A percentile compares a stretch with the other conserved stretches of the same genome.
phyloP scores from a whole-genome alignment of 2,797 vertebrate genomes.

The Sebastes hubbsi region DNA sequence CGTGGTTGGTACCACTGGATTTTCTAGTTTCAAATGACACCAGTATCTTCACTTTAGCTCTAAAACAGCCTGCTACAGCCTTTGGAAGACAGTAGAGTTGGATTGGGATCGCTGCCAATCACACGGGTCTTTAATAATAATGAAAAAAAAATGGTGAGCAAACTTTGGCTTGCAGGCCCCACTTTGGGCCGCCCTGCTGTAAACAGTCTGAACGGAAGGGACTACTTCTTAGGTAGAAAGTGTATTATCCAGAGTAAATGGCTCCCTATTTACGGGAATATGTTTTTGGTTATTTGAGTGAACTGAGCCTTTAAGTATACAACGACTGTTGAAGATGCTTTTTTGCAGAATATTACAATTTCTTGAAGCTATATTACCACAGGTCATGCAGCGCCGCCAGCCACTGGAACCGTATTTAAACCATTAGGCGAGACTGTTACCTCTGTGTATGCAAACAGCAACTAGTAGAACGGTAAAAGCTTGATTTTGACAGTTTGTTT shows the following conservation, averaged over 20 bases:
- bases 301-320: background rate
- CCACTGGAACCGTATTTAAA: background rate
- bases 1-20: too few species aligned
- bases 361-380: background rate
- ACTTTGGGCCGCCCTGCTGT: too few species aligned
- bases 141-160: too few species aligned
- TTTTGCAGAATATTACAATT: background rate
- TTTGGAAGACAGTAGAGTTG: too few species aligned
- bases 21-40: too few species aligned
- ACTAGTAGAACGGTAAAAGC: background rate
- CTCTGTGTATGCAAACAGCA: background rate
- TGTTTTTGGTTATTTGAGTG: background rate
- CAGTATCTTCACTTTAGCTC: too few species aligned
- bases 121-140: too few species aligned
- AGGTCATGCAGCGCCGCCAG: background rate
- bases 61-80: too few species aligned
- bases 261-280: background rate
- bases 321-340: background rate
- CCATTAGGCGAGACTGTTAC: background rate
- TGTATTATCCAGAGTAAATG: background rate
- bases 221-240: background rate
- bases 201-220: too few species aligned
- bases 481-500: constrained; percentile 23
- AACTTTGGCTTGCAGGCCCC: too few species aligned
- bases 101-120: too few species aligned